Conservation (phyloP, 2,113 vertebrate genomes). For the Bolborhynchus lineola region DNA sequence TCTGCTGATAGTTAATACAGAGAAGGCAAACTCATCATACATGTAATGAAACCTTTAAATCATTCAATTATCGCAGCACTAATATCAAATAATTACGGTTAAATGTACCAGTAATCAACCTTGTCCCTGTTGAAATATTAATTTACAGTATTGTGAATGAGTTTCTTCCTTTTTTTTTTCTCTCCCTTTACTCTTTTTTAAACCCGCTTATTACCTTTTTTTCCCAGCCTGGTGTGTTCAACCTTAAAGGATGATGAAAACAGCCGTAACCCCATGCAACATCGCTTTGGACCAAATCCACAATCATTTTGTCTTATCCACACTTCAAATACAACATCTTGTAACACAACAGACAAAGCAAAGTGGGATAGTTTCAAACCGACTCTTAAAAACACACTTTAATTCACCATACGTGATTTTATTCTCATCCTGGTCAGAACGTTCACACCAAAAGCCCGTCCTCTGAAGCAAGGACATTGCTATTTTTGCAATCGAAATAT, state of each 20-base stretch:
- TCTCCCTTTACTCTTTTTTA: background rate
- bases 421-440: background rate
- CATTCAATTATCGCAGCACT: slow-evolving; percentile 62
- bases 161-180: background rate
- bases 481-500: background rate
- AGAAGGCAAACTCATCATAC: slow-evolving; percentile 8
- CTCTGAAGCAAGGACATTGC: rapidly evolving
- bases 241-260: background rate
- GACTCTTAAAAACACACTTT: background rate
- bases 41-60: slow-evolving; percentile 55
- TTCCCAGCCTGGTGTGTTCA: background rate
- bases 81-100: slow-evolving; percentile 60
- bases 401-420: background rate
- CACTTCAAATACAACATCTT: background rate
- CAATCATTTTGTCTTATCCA: background rate
- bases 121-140: slow-evolving; percentile 48
- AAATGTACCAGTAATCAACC: slow-evolving; percentile 43
- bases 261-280: background rate
- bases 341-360: background rate
- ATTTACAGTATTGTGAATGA: background rate
- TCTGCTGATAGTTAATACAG: slow-evolving; percentile 32
- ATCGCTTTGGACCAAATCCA: background rate
- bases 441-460: background rate
- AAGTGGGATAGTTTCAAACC: background rate
- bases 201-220: background rate